Base-by-base conservation (phyloP, 2,113 vertebrate genomes). In the Brienomyrus brachyistius region DNA sequence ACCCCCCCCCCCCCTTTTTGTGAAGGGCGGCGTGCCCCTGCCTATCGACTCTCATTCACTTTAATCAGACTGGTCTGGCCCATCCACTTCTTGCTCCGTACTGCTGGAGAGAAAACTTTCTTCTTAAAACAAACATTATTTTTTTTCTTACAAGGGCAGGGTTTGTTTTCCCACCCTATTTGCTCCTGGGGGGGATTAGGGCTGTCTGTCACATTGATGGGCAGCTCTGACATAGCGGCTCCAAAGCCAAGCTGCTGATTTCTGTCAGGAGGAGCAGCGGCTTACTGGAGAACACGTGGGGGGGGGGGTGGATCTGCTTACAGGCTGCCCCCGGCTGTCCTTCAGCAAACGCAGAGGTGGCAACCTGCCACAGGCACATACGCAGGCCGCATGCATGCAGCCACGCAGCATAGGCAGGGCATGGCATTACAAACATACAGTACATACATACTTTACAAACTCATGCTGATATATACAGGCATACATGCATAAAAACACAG, bases 291-390 rank as follows among this genome's bases (percentile, higher is more conserved):
- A 96, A 96, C 95, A 93, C 92, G 93, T 95, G 94, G 95, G 96
- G 95, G 94, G 95, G 93, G 94, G 96, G 96, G 95, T 40, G 1
- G 40, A 96, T 96, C 95, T 96, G 95, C 96, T 96, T 96, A 96
- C 95, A 96, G 96, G 95, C 95, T 96, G 93, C 94, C 90, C 93
- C 90, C n/a, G 96, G 94, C 93, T 94, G 94, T 94, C 93, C 94
- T 94, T 94, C 94, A 93, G 94, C 92, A 94, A 95, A 94, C 92
- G n/a, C 91, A 95, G 93, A 93, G 94, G 92, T 92, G 94, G 94
- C 94, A 95, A 95, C 93, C 94, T 95, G 10, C 62, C n/a, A 27
- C 95, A 95, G 95, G 95, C 94, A 95, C 92, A 92, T 94, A 95
- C 94, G 95, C 94, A 94, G 89, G 93, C 93, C 89, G 92, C 91